Conservation (phyloP, 2,888 invertebrate genomes). For the Pemphredon lugubris region DNA sequence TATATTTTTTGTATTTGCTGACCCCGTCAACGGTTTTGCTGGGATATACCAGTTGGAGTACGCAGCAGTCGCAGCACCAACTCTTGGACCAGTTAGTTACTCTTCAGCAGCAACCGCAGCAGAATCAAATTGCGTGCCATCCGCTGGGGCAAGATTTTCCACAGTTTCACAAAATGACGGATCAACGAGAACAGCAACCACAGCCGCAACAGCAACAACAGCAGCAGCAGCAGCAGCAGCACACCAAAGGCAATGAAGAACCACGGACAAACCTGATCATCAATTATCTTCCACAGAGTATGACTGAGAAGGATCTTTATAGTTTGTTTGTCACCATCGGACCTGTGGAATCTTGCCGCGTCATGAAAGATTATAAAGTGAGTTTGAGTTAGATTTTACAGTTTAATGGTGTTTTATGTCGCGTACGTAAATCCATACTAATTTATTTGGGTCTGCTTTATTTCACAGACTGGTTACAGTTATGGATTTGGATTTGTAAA, state of each 20-base stretch:
- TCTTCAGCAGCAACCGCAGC: constrained; percentile 42
- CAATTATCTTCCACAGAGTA: constrained; percentile 96
- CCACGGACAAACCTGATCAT: constrained; percentile 93
- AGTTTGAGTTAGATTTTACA: constrained; percentile 27
- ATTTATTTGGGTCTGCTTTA: constrained; percentile 14
- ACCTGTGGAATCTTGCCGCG: constrained; percentile 93
- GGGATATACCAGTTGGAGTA: constrained; percentile 77
- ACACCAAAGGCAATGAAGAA: constrained; percentile 73
- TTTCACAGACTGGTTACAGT: constrained; percentile 92
- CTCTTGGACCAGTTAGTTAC: constrained; percentile 34
- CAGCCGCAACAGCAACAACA: constrained; percentile 62
- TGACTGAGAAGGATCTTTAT: constrained; percentile 95
- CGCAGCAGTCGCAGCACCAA: constrained; percentile 68
- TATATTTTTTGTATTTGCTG: constrained; percentile 81
- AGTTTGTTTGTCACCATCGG: constrained; percentile 94
- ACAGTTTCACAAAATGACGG: constrained; percentile 75
- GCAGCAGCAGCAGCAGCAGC: constrained; percentile 58
- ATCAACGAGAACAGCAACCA: constrained; percentile 73
- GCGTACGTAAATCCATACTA: background rate
- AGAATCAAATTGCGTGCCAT: constrained; percentile 32
- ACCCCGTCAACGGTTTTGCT: constrained; percentile 75
- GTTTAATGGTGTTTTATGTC: background rate
- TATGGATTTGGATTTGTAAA: constrained; percentile 98
- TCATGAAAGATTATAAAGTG: constrained; percentile 95
- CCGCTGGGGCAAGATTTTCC: constrained; percentile 57